Percentiles rank a stretch among this genome's conserved stretches.
Conservation (phyloP, 2,797 vertebrate genomes). For the Taeniopygia guttata region DNA sequence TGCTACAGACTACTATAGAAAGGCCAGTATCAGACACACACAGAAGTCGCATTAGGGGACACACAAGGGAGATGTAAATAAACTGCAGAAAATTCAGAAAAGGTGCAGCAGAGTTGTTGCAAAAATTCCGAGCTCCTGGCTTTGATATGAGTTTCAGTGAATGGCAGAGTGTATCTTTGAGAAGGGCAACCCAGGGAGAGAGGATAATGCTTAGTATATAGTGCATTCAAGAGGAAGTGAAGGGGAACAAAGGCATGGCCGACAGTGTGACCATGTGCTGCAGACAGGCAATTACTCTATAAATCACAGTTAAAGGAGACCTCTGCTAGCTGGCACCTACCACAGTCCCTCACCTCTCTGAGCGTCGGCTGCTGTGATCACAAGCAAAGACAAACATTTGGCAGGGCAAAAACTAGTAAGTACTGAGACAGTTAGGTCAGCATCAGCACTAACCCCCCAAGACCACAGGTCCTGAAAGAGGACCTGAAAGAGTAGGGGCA, state of each 20-base stretch:
- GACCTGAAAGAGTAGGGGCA: neutral
- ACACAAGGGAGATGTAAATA: conserved; percentile 3
- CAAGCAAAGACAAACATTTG: neutral
- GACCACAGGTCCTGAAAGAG: neutral
- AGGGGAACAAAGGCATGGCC: conserved; percentile 58
- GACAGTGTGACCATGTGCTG: conserved; percentile 51
- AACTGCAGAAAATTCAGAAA: neutral
- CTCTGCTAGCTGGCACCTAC: neutral
- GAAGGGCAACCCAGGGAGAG: conserved; percentile 54
- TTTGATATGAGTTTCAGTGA: conserved; percentile 10
- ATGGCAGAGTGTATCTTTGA: neutral
- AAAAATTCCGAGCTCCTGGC: neutral
- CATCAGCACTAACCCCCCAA: neutral
- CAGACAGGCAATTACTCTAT: conserved; percentile 63
- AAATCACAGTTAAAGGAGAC: conserved; percentile 56
- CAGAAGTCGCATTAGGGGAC: neutral
- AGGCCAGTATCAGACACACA: neutral
- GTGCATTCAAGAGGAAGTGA: conserved; percentile 56
- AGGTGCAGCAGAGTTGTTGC: neutral
- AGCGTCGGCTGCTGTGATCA: neutral
- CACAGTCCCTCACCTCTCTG: neutral
- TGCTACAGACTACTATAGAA: neutral
- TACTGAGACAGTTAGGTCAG: neutral
- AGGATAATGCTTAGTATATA: conserved; percentile 38
- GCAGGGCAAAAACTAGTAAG: neutral